Evolutionary conservation across 2,113 vertebrate species (phyloP).

Genomic region (Fregetta grallaria): DNA sequence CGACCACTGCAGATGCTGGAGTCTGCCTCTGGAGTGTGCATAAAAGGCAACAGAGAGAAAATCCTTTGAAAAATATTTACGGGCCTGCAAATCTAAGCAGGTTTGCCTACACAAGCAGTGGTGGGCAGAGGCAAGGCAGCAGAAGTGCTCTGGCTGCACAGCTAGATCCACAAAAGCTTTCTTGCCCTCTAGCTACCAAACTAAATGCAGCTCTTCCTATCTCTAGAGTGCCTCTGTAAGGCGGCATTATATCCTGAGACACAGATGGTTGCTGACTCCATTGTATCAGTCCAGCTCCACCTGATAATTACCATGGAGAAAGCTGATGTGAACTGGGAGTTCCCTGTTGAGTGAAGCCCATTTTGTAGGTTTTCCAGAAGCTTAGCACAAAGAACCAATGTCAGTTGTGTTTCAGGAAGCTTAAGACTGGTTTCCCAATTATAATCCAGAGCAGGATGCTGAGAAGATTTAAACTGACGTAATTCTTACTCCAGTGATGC

Average conservation of each 20-base stretch:
- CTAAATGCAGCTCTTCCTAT: neutral
- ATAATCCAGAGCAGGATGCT: neutral
- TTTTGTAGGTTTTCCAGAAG: neutral
- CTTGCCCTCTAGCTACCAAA: neutral
- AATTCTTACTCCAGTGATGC: neutral
- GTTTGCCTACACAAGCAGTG: neutral
- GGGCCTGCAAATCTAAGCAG: neutral
- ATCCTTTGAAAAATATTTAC: neutral
- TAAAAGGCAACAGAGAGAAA: neutral
- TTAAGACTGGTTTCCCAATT: neutral
- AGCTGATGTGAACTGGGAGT: neutral
- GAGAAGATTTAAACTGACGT: neutral
- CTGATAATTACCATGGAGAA: neutral
- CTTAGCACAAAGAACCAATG: neutral
- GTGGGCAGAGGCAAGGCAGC: neutral
- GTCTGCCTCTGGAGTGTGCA: neutral
- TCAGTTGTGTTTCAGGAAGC: neutral
- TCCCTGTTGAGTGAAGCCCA: neutral
- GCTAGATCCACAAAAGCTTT: neutral
- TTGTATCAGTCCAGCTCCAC: neutral
- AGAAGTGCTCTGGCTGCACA: neutral
- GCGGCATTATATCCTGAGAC: neutral
- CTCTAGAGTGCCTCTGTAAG: neutral
- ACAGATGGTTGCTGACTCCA: neutral
- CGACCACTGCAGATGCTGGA: neutral